Evolutionary conservation across 1,140 invertebrate genomes (phyloP).

Genomic region (Tetragnatha versicolor): DNA sequence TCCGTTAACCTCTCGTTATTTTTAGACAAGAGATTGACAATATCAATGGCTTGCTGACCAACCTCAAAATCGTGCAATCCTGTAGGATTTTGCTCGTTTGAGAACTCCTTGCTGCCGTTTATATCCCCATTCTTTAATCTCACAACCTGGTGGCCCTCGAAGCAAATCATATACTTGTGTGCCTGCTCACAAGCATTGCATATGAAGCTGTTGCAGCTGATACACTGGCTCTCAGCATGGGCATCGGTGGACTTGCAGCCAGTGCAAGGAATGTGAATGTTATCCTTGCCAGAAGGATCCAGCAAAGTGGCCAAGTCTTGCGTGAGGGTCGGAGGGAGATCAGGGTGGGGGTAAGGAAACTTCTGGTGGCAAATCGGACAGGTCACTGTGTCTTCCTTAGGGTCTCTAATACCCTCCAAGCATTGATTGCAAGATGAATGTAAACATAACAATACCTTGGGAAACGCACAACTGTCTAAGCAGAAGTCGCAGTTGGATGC

Average conservation of each 20-base stretch:
- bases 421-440: conserved; percentile 83
- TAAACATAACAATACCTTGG: conserved; percentile 80
- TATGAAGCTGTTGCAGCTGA: conserved; percentile 92
- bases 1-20: conserved; percentile 85
- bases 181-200: conserved; percentile 97
- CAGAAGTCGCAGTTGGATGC: conserved; percentile 79
- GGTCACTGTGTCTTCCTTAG: conserved; percentile 75
- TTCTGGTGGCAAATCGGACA: conserved; percentile 83
- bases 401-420: conserved; percentile 71
- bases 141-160: conserved; percentile 94
- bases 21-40: conserved; percentile 78
- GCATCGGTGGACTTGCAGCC: conserved; percentile 86
- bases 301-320: conserved; percentile 73
- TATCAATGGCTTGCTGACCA: conserved; percentile 83
- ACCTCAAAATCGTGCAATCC: conserved; percentile 87
- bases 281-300: conserved; percentile 60
- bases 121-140: conserved; percentile 79
- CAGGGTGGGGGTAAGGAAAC: conserved; percentile 67
- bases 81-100: conserved; percentile 83
- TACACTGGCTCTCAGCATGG: conserved; percentile 85
- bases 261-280: conserved; percentile 70
- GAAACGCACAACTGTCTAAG: conserved; percentile 76
- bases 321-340: conserved; percentile 71
- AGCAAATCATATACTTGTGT: conserved; percentile 98
- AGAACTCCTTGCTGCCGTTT: conserved; percentile 81